A percentile compares a stretch with the other conserved stretches of the same genome.
Conservation (phyloP, 2,113 vertebrate species). For the Odontesthes bonariensis region DNA sequence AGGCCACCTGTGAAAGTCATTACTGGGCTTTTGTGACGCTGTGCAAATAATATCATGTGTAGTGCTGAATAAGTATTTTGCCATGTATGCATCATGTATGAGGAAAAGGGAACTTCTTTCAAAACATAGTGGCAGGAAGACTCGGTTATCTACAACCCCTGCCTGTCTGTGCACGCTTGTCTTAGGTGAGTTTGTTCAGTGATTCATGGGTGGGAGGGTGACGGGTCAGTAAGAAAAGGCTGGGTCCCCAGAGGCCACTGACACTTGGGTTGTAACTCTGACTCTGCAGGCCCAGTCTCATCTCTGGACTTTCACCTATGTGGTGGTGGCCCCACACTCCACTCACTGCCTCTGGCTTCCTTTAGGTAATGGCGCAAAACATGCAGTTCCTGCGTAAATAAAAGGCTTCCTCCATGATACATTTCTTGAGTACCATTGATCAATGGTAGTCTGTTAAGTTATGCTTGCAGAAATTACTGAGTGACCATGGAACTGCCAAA, state of each 20-base stretch:
- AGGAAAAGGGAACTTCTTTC: constrained; percentile 21
- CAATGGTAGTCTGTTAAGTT: constrained; percentile 13
- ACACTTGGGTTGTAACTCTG: constrained; percentile 48
- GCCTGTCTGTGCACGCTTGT: constrained; percentile 58
- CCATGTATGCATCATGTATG: constrained; percentile 26
- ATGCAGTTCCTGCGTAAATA: constrained; percentile 47
- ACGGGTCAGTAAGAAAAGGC: constrained; percentile 60
- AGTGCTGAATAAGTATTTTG: constrained; percentile 32
- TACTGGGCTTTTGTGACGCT: constrained; percentile 37
- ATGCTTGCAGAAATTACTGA: background rate
- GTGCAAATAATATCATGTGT: constrained; percentile 38
- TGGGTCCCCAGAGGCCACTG: constrained; percentile 53
- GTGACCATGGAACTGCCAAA: background rate
- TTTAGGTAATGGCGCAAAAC: constrained; percentile 39
- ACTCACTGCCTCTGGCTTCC: constrained; percentile 27
- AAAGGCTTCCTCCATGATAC: constrained; percentile 32
- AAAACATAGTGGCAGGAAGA: constrained; percentile 44
- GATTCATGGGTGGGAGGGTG: constrained; percentile 58
- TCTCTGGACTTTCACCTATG: constrained; percentile 60
- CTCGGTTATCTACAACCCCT: constrained; percentile 14
- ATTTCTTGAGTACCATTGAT: constrained; percentile 13
- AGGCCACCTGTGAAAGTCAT: constrained; percentile 55
- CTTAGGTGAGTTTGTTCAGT: constrained; percentile 44
- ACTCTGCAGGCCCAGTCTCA: constrained; percentile 49
- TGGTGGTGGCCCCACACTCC: constrained; percentile 7